Evolutionary conservation across 2,888 invertebrate species (phyloP).

Genomic region (Lasioglossum calceatum): DNA sequence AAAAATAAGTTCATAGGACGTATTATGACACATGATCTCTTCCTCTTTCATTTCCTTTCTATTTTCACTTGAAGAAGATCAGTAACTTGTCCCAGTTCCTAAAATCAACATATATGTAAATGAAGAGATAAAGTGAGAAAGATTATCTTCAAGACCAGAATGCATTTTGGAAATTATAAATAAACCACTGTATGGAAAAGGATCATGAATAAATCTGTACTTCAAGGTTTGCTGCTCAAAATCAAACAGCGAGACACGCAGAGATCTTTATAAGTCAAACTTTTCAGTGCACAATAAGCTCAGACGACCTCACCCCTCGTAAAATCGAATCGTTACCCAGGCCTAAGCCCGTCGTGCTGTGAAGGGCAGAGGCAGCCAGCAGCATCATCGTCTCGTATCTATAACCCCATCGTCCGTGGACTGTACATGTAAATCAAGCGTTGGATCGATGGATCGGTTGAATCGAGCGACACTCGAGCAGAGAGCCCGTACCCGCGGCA

Average conservation of each 20-base stretch:
- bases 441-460: background rate
- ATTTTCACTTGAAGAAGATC: no score
- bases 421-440: slow-evolving; percentile 31
- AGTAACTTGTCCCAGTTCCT: no score
- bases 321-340: background rate
- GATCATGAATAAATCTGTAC: background rate
- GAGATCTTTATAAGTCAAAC: background rate
- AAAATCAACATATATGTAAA: no score
- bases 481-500: slow-evolving; percentile 5
- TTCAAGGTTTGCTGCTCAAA: background rate
- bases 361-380: background rate
- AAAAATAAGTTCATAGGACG: no score
- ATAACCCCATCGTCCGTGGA: slow-evolving; percentile 4
- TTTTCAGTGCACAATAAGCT: background rate
- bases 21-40: no score
- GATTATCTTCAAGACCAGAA: no score
- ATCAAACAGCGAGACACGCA: background rate
- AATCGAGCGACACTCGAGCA: background rate
- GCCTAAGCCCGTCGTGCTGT: background rate
- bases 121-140: no score
- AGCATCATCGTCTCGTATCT: background rate
- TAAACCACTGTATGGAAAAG: background rate
- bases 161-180: no score
- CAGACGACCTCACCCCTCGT: background rate
- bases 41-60: no score